phyloP scores from a whole-genome alignment of 2,797 vertebrate species.

The Octomys mimax region DNA sequence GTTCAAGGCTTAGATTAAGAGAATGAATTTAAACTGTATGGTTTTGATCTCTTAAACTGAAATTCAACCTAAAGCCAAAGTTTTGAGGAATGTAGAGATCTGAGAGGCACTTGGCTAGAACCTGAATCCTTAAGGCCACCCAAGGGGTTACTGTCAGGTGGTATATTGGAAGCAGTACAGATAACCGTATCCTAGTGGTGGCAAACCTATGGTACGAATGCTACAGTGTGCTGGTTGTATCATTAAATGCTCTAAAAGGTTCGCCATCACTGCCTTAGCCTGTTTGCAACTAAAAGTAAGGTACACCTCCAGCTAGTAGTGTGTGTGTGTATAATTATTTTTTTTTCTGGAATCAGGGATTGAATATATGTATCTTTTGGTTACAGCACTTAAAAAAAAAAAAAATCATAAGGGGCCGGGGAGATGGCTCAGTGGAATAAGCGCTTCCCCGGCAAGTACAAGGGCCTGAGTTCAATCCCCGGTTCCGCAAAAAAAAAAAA shows the following conservation, averaged over 20 bases:
- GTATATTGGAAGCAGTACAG: not conserved
- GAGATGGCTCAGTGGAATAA: too few species aligned
- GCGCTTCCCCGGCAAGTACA: too few species aligned
- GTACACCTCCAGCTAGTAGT: not conserved
- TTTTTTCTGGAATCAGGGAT: too few species aligned
- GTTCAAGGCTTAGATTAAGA: conserved; percentile 39
- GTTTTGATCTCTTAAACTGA: conserved; percentile 38
- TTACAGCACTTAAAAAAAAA: not conserved
- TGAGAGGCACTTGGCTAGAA: not conserved
- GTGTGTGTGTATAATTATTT: too few species aligned
- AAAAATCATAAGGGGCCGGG: conserved; percentile 36
- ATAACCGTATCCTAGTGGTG: not conserved
- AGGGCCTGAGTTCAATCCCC: too few species aligned
- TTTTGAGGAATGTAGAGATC: conserved; percentile 24
- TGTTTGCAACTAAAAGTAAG: not conserved
- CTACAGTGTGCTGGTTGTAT: not conserved
- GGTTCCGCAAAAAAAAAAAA: not conserved
- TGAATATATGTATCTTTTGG: not conserved
- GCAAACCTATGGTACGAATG: not conserved
- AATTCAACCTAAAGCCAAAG: conserved; percentile 48
- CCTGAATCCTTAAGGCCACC: not conserved
- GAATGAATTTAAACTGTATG: not conserved
- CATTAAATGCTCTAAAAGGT: not conserved
- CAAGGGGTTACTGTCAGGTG: not conserved
- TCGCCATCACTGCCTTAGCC: not conserved